phyloP scores from a whole-genome alignment of 2,797 vertebrate species.

The Hyperoplus immaculatus region DNA sequence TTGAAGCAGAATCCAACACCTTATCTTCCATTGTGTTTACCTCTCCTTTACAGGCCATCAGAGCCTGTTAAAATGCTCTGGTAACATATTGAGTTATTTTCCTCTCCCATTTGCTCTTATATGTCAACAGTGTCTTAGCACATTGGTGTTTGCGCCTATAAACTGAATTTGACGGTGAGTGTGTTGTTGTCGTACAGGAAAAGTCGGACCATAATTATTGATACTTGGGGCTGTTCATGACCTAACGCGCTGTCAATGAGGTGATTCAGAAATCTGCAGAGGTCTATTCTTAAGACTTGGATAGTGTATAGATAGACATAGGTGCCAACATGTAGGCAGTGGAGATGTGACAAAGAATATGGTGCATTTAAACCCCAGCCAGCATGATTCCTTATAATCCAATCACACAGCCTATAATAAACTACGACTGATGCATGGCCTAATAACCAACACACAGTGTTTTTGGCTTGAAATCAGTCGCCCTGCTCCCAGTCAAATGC shows the following conservation, averaged over 20 bases:
- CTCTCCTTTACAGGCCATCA: conserved; percentile 31
- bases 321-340: conserved; percentile 31
- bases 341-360: conserved; percentile 40
- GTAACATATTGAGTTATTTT: conserved; percentile 1
- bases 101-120: conserved; percentile 15
- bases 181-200: conserved; percentile 43
- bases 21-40: conserved; percentile 28
- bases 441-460: conserved; percentile 36
- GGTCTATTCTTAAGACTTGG: conserved; percentile 38
- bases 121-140: conserved; percentile 42
- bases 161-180: conserved; percentile 49
- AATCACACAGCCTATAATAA: conserved; percentile 41
- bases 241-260: conserved; percentile 51
- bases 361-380: conserved; percentile 40
- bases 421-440: conserved; percentile 46
- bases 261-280: conserved; percentile 47
- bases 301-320: conserved; percentile 23
- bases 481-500: conserved; percentile 8
- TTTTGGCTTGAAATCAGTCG: conserved; percentile 25
- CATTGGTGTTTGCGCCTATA: conserved; percentile 14
- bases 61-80: conserved; percentile 9
- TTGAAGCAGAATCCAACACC: conserved; percentile 44
- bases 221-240: conserved; percentile 47
- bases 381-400: conserved; percentile 44
- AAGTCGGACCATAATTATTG: conserved; percentile 57